Percentiles rank a stretch among this genome's conserved stretches.
phyloP scores from a whole-genome alignment of 2,888 invertebrate genomes.

The Meteorus cinctellus region DNA sequence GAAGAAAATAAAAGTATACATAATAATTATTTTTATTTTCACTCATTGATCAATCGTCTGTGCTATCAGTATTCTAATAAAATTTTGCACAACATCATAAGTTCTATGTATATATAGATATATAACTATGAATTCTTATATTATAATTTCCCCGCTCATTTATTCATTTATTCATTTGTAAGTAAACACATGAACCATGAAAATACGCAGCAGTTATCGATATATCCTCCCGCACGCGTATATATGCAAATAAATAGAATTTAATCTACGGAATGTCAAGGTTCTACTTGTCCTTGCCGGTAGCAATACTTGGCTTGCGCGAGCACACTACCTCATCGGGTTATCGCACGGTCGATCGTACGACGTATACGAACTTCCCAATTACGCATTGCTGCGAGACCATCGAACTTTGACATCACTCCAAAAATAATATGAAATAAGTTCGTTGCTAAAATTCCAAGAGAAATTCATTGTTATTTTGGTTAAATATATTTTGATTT shows the following conservation, averaged over 20 bases:
- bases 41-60: background rate
- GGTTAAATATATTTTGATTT: background rate
- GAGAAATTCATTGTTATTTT: background rate
- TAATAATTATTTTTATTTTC: background rate
- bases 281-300: constrained; percentile 45
- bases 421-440: constrained; percentile 6
- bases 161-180: background rate
- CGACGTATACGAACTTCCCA: constrained; percentile 49
- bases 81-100: background rate
- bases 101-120: background rate
- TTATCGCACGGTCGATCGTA: constrained; percentile 53
- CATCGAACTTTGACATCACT: constrained; percentile 9
- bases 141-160: background rate
- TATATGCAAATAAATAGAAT: constrained; percentile 35
- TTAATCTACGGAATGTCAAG: constrained; percentile 54
- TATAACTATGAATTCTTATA: background rate
- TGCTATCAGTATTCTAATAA: constrained; percentile 26
- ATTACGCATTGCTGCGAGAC: constrained; percentile 47
- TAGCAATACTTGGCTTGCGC: constrained; percentile 34
- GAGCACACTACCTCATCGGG: constrained; percentile 10
- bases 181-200: background rate
- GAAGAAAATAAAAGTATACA: constrained; percentile 1
- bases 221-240: constrained; percentile 30
- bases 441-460: background rate
- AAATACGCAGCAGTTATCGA: constrained; percentile 24